Conservation (phyloP, 2,888 invertebrate species). For the Ichneumoninae sp. region DNA sequence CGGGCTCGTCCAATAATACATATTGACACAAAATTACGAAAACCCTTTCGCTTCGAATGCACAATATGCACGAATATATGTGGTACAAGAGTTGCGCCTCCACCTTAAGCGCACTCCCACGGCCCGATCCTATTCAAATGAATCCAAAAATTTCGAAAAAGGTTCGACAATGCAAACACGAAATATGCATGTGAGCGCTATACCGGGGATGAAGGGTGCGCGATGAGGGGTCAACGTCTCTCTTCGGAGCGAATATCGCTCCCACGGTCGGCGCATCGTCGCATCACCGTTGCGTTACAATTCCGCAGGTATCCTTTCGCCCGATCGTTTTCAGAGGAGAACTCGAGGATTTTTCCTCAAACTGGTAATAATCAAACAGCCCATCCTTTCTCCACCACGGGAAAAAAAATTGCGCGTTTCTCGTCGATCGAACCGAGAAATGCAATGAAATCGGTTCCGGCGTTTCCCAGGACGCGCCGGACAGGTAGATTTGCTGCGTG, state of each 20-base stretch:
- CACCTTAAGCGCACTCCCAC: constrained; percentile 62
- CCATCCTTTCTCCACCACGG: constrained; percentile 52
- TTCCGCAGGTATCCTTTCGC: constrained; percentile 58
- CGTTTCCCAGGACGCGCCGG: constrained; percentile 66
- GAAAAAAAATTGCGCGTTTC: constrained; percentile 59
- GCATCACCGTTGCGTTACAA: constrained; percentile 46
- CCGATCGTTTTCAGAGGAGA: constrained; percentile 21
- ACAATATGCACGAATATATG: constrained; percentile 3
- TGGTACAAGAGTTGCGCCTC: constrained; percentile 62
- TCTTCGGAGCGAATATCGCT: constrained; percentile 56
- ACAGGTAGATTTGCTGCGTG: constrained; percentile 72
- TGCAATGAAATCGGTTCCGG: constrained; percentile 44
- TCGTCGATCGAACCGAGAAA: constrained; percentile 12
- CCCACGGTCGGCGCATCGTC: constrained; percentile 71
- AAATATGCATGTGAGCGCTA: constrained; percentile 34
- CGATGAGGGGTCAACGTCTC: constrained; percentile 20
- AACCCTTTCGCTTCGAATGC: constrained; percentile 27
- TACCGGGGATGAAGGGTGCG: constrained; percentile 28
- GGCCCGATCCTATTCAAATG: constrained; percentile 64
- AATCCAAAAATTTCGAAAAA: constrained; percentile 49
- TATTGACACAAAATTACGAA: constrained; percentile 62
- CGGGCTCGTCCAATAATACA: constrained; percentile 8
- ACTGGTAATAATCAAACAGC: constrained; percentile 70
- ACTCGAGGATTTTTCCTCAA: constrained; percentile 65
- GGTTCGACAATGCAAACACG: constrained; percentile 53